Base-by-base conservation (phyloP, 2,888 invertebrate genomes). In the Synanthedon andrenaeformis region DNA sequence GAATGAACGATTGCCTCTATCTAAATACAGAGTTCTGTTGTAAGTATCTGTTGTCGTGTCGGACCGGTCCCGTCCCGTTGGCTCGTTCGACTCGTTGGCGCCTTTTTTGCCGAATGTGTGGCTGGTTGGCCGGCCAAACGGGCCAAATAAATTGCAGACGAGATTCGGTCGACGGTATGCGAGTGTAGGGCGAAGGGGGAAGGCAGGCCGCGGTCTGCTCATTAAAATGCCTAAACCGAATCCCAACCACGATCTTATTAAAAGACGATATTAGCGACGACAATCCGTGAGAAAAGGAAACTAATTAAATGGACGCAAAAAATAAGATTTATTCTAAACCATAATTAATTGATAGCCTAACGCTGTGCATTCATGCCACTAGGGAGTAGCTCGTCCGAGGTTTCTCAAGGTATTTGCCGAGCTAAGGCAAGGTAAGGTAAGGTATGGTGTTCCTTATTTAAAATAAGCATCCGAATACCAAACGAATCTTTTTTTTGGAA, bases 221-320 rank as follows among this genome's bases (percentile, higher is more conserved):
- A 81, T 83, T 83, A 82, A 82, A 82, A 83, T 82, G 72, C 79
- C 79, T 77, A 72, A 74, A 65, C 64, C 66, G 70, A 70, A 65
- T 72, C 71, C 61, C 64, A 62, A 57, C 51, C 56, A 59, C 62
- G 67, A 66, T 64, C 68, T 70, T 66, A 66, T 74, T 79, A 79
- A 72, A 66, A 61, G 57, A 59, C 64, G 62, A 59, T 63, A 65
- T 72, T 67, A 71, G 51, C 14, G 41, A 51, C 35, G 51, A 41
- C 28, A 28, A 41, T 35, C 35, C 51, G 51, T 51, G 51, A 51
- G 51, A 51, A n/a, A 51, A 51, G n/a, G 13, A 1, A 35, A 28
- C 41, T 35, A 51, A 35, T 51, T 35, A 51, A 17, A 14, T 35
- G 51, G 12, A 51, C 28, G 11, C 23, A 51, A 51, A 51, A 51